Evolutionary conservation across 1,140 invertebrate genomes (phyloP), one percentile per base, ranked within the genome.

Genomic region (Cepaea nemoralis): DNA sequence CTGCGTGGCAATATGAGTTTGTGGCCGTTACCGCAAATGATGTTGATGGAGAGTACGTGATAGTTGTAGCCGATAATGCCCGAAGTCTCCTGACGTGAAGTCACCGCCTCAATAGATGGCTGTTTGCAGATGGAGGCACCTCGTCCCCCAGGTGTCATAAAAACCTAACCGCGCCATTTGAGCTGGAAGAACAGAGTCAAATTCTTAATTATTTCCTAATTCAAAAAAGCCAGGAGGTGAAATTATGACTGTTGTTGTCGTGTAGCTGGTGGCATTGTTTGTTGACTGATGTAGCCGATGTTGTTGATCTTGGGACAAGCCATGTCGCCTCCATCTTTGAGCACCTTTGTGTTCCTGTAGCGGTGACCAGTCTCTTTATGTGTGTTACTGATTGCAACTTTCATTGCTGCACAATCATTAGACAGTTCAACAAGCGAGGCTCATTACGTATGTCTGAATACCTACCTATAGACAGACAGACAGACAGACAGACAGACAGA

Each of bases 151-250:
- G 59, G 50, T 6, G n/a, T 27, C 59, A 63, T 63, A 63, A 63
- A 63, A 27, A 27, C 6, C 33, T 31, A 63, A 63, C 59, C n/a
- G n/a, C n/a, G 1, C 16, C 8, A 31, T 27, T 63, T 63, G 59
- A 31, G 2, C 5, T 5, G n/a, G 59, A 31, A 24, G n/a, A 55
- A 14, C 22, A 14, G 8, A 22, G 27, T 31, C 59, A 31, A 63
- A 63, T 63, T 63, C 59, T 63, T 31, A 63, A 63, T 63, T 63
- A 63, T 63, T 63, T 63, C 59, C 27, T 63, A 63, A 63, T 63
- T 63, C 33, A 63, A 31, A 63, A 31, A n/a, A 19, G 5, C 5
- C 59, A 16, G 59, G 59, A 63, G n/a, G n/a, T 63, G 27, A 31
- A 63, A 31, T 63, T 63, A 63, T 63, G 5, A 16, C 22, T 63